phyloP scores from a whole-genome alignment of 2,797 vertebrate genomes.

The Clarias pachynema region DNA sequence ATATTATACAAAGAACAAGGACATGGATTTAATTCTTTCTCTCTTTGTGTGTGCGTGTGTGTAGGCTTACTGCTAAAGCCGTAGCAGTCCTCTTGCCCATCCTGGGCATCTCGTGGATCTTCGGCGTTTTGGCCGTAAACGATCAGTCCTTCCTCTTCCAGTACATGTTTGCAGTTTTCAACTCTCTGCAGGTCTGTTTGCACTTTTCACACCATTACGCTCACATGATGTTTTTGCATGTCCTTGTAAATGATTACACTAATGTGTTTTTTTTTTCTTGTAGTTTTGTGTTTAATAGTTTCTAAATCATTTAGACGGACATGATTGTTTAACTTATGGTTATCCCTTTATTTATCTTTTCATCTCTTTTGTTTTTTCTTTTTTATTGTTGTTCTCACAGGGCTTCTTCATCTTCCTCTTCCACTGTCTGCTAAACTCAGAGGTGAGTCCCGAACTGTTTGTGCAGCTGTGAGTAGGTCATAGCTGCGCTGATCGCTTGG shows the following conservation, averaged over 20 bases:
- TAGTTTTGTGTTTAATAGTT: slow-evolving; percentile 12
- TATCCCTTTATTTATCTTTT: neutral
- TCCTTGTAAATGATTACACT: slow-evolving; percentile 15
- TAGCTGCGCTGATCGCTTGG: slow-evolving; percentile 24
- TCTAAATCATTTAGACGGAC: neutral
- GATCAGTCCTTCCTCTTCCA: slow-evolving; percentile 85
- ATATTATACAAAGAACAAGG: neutral
- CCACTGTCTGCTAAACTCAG: slow-evolving; percentile 97
- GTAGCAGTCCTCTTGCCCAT: slow-evolving; percentile 95
- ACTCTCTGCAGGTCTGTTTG: slow-evolving; percentile 88
- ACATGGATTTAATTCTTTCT: neutral
- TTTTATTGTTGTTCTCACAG: slow-evolving; percentile 64
- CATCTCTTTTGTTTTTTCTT: slow-evolving; percentile 37
- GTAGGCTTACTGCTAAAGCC: slow-evolving; percentile 89
- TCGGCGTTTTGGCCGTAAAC: slow-evolving; percentile 91
- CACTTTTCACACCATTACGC: slow-evolving; percentile 18
- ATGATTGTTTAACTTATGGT: slow-evolving; percentile 1
- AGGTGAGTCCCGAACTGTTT: slow-evolving; percentile 77
- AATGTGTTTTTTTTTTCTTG: slow-evolving; percentile 2
- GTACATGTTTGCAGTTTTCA: slow-evolving; percentile 92
- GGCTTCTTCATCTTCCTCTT: slow-evolving; percentile 99
- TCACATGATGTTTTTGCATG: neutral
- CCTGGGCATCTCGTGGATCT: slow-evolving; percentile 95
- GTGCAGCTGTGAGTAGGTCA: slow-evolving; percentile 43
- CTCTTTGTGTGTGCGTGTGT: slow-evolving; percentile 5